Evolutionary conservation across 1,140 invertebrate genomes (phyloP), one percentile per base, ranked within the genome.

Genomic region (Danaus melanippus): DNA sequence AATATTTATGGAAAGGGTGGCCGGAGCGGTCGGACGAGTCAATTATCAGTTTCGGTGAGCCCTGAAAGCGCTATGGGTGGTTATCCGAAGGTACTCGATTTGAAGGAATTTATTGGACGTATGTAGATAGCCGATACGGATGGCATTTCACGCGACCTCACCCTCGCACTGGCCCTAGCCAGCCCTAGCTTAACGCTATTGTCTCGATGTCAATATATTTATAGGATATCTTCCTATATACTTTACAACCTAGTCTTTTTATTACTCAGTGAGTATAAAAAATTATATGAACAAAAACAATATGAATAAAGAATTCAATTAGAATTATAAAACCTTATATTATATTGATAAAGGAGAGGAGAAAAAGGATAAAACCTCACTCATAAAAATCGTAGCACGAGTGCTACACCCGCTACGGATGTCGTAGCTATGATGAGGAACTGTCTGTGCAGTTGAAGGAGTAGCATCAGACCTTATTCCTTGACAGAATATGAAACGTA

Each of bases 1-100:
- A 86, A 86, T 86, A 84, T 86, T 86, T 86, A 84, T 84, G 75
- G 83, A 86, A 80, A 76, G 81, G 78, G 76, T 80, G 76, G 76
- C 74, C 76, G 79, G 74, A 80, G 74, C 67, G 62, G 60, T 76
- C 69, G 58, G 69, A 84, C 83, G 74, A 80, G 83, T 84, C 81
- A 86, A 86, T 86, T 86, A 86, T 80, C 81, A 74, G 73, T 64
- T 68, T 57, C 67, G 72, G 63, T 57, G 66, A 32, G 64, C 74
- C 15, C 79, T 79, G 78, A 79, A 79, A 80, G 69, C 82, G 68
- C 76, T 66, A 76, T 85, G 82, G 82, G 79, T 82, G 82, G 82
- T 76, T 79, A 64, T 66, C 64, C 62, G 58, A 66, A 66, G 58
- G 58, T 72, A 63, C 55, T 62, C 67, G 68, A 66, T 71, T 68